These are phyloP conservation scores for Turritopsis dohrnii DNA, from an alignment of 30 jellyfish, hydroid and myxozoan species.

Conservation along the genomic window DNA sequence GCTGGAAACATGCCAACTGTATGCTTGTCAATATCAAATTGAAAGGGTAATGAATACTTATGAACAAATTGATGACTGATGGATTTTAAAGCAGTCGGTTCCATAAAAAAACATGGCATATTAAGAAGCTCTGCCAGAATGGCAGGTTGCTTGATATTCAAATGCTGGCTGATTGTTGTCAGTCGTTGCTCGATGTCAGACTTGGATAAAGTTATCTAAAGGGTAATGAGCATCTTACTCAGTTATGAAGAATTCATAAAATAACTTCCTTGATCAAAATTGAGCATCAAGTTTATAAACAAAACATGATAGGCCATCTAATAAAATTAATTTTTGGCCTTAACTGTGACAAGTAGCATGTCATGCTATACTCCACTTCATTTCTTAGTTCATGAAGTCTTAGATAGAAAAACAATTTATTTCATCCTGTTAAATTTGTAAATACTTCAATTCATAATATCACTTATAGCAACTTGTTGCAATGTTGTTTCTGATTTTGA, in stretches of 20 bases:
- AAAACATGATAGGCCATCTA: no score
- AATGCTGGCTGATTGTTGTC: conserved; percentile 7
- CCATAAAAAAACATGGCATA: conserved; percentile 49
- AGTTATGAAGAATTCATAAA: background rate
- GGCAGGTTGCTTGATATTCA: conserved; percentile 24
- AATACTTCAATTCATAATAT: no score
- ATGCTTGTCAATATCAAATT: conserved; percentile 10
- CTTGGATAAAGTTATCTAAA: conserved; percentile 15
- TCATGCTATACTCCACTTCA: no score
- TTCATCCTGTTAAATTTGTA: no score
- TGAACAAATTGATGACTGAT: conserved; percentile 17
- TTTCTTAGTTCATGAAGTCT: no score
- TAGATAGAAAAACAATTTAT: no score
- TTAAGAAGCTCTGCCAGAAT: conserved; percentile 24
- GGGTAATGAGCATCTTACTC: background rate
- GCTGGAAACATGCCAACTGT: conserved; percentile 30
- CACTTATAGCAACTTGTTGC: no score
- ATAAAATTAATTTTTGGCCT: no score
- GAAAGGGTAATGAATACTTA: conserved; percentile 29
- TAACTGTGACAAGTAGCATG: no score
- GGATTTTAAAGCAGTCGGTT: conserved; percentile 4
- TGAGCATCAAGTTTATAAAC: no score
- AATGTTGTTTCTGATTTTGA: no score
- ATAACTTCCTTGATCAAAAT: no score
- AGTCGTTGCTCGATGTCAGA: conserved; percentile 29